Conservation (phyloP, 2,888 invertebrate species). For the Dysmachus trigonus region DNA sequence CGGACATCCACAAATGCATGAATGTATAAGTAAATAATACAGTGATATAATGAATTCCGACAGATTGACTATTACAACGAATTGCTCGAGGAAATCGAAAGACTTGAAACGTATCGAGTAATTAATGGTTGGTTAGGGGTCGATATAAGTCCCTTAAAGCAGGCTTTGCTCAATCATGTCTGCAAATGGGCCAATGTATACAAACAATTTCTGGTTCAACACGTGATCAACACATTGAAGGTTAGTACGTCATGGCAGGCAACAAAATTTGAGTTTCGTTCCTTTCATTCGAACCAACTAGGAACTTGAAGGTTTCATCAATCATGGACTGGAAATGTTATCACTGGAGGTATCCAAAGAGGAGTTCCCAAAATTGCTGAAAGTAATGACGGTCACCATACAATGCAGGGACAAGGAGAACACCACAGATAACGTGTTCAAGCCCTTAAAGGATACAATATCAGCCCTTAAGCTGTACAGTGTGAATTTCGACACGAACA, state of each 20-base stretch:
- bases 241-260: constrained; percentile 59
- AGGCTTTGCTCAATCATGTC: constrained; percentile 81
- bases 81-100: constrained; percentile 77
- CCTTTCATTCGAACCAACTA: constrained; percentile 59
- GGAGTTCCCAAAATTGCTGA: constrained; percentile 84
- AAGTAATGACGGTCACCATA: constrained; percentile 83
- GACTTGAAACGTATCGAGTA: constrained; percentile 73
- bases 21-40: neutral
- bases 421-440: constrained; percentile 88
- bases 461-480: constrained; percentile 84
- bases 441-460: constrained; percentile 85
- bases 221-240: constrained; percentile 73
- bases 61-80: constrained; percentile 63
- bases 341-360: constrained; percentile 79
- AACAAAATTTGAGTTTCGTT: constrained; percentile 50
- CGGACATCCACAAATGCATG: neutral
- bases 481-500: constrained; percentile 85
- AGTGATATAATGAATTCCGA: constrained; percentile 52
- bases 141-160: constrained; percentile 81
- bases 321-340: constrained; percentile 76
- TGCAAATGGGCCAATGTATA: constrained; percentile 90
- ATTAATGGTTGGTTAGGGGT: constrained; percentile 84
- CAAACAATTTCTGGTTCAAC: constrained; percentile 84
- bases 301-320: constrained; percentile 81
- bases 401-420: constrained; percentile 80